Percentiles rank a stretch among this genome's conserved stretches.
These are phyloP conservation scores for Paralvinella palmiformis DNA, from an alignment of 1,140 invertebrate species.

Conservation along the genomic window DNA sequence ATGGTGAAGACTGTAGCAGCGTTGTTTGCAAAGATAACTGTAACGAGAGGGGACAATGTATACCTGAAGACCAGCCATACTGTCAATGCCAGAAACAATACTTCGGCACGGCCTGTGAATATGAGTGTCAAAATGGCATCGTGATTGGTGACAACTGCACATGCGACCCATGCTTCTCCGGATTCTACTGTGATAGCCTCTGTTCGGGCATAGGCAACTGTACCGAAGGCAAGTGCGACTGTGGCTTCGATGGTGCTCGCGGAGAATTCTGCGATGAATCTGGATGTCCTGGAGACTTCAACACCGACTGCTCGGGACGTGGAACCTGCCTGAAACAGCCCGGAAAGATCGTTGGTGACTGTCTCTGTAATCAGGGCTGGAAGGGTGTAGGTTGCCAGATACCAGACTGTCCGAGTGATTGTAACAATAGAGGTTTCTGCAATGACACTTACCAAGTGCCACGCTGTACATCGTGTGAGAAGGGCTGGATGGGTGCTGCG, in stretches of 20 bases:
- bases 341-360: conserved; percentile 21
- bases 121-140: conserved; percentile 24
- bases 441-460: conserved; percentile 18
- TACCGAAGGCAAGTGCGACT: conserved; percentile 23
- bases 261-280: conserved; percentile 22
- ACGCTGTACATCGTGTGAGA: conserved; percentile 24
- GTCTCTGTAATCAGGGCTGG: conserved; percentile 29
- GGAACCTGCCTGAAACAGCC: conserved; percentile 20
- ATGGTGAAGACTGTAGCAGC: conserved; percentile 1
- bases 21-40: conserved; percentile 5
- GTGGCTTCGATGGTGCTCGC: conserved; percentile 23
- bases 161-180: conserved; percentile 27
- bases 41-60: conserved; percentile 3
- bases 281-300: conserved; percentile 23
- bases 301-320: conserved; percentile 22
- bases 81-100: not conserved
- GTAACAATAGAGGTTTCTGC: conserved; percentile 27
- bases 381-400: conserved; percentile 23
- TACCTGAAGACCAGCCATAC: not conserved
- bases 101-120: conserved; percentile 10
- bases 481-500: conserved; percentile 28
- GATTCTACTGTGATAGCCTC: conserved; percentile 22
- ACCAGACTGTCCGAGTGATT: conserved; percentile 26
- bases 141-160: conserved; percentile 19
- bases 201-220: conserved; percentile 27